Evolutionary conservation across 2,113 vertebrate species (phyloP), one percentile per base, ranked within the genome.

Genomic region (Oncorhynchus gorbuscha): DNA sequence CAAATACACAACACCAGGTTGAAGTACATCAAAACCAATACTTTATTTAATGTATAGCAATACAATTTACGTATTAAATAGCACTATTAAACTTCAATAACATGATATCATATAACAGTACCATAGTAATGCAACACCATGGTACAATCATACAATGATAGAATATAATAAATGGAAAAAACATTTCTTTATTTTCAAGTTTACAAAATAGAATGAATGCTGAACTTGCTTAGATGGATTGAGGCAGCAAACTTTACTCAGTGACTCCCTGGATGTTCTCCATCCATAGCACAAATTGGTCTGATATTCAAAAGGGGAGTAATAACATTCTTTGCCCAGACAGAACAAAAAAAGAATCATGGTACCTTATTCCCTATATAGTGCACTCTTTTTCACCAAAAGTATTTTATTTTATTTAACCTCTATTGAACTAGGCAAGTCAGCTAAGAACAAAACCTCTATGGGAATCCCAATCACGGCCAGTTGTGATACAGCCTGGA

Each of bases 51-150:
- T 94, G 95, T 95, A 96, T 94, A 95, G 94, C 94, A 96, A 96
- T 96, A 97, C 95, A 97, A 93, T 95, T 93, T 94, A 96, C 94
- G 95, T 96, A 95, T 97, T 96, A 96, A 96, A 97, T 97, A 96
- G 95, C 95, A 97, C 94, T 94, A 96, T 95, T 93, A 95, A 83
- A 91, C 84, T 85, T 84, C 67, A 84, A 84, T 86, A 86, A 74
- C 16, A 18, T 16, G 68, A 69, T 79, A 84, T 70, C 69, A 39
- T 82, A 84, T 84, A 79, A 84, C 74, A 83, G 79, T 62, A 88
- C 83, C 83, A 87, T 85, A 86, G 83, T 55, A 58, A 79, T 78
- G 74, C 70, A 80, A n/a, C 35, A 67, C 83, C 74, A 83, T 88
- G 80, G 86, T 86, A 81, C 74, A 80, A 69, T 89, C 79, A 84